Evolutionary conservation across 2,797 vertebrate genomes (phyloP), one percentile per base, ranked within the genome.

Genomic region (Intellagama lesueurii): DNA sequence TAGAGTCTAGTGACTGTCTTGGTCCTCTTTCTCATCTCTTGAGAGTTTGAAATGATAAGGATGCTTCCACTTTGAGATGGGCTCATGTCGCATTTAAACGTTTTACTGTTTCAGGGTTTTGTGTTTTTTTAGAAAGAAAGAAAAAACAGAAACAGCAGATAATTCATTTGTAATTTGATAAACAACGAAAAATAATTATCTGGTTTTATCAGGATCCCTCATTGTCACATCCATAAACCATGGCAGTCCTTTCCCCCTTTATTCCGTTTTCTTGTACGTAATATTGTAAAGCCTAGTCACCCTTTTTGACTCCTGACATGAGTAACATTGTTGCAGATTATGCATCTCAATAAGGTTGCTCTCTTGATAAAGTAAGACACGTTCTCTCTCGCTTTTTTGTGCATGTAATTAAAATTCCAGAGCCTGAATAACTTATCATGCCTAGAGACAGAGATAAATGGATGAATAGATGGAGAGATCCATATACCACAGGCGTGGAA

Each of bases 321-420:
- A 94, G 92, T 94, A 92, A 96, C 95, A 93, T 81, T 81, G 92
- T 94, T 94, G 93, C 88, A 95, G 96, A 96, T 94, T 95, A 95
- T 85, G 78, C 92, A 94, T 93, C 93, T 94, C 92, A 47, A 68
- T 94, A 92, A 95, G 94, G 95, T 83, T 93, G 91, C 88, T 92
- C 92, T 87, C 77, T 91, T 93, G 91, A 95, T 95, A 95, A 22
- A 87, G 83, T 95, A 90, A 92, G 94, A 93, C 95, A 91, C 79
- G 93, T 92, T 94, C 91, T 73, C 92, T 83, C 93, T 91, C 88
- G 87, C 84, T 88, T 88, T 91, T 85, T 92, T 93, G 95, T 89
- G 92, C 52, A 83, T 91, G 92, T 96, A 97, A 96, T 97, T 96
- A 96, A 95, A 95, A 96, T 95, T 96, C 95, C 93, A 88, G n/a